A percentile compares a stretch with the other conserved stretches of the same genome.
phyloP scores from a whole-genome alignment of 2,113 vertebrate genomes.

The Furnarius figulus region DNA sequence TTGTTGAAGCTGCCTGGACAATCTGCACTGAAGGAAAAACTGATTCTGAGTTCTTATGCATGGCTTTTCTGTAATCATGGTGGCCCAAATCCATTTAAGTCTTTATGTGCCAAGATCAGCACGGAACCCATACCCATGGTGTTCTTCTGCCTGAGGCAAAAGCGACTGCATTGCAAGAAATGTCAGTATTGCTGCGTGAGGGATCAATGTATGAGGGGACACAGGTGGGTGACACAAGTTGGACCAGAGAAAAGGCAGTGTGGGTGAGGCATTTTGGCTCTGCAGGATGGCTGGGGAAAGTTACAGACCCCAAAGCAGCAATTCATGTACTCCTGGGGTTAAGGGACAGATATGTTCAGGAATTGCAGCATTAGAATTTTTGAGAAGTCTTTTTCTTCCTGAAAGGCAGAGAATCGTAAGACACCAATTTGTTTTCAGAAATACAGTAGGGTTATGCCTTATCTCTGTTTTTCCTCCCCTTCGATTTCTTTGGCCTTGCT shows the following conservation, averaged over 20 bases:
- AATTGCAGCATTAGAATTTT: neutral
- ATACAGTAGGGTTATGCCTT: neutral
- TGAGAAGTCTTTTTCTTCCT: neutral
- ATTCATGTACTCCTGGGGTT: neutral
- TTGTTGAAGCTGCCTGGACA: neutral
- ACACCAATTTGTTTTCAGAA: neutral
- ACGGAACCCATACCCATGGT: neutral
- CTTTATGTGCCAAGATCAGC: neutral
- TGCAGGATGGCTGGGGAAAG: neutral
- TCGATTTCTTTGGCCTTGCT: neutral
- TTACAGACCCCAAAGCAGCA: neutral
- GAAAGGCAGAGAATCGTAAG: neutral
- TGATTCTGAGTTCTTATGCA: neutral
- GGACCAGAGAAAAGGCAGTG: neutral
- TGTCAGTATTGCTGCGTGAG: fast-evolving
- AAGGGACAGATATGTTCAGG: neutral
- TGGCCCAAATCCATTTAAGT: neutral
- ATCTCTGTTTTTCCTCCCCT: neutral
- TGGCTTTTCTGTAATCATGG: neutral
- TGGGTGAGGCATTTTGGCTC: neutral
- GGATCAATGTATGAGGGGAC: neutral
- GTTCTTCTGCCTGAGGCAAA: neutral
- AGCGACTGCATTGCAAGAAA: fast-evolving
- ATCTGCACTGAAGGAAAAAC: neutral
- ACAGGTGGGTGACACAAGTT: too few relatives aligned